Base-by-base conservation (phyloP, 2,113 vertebrate species). In the Ctenomys sociabilis region DNA sequence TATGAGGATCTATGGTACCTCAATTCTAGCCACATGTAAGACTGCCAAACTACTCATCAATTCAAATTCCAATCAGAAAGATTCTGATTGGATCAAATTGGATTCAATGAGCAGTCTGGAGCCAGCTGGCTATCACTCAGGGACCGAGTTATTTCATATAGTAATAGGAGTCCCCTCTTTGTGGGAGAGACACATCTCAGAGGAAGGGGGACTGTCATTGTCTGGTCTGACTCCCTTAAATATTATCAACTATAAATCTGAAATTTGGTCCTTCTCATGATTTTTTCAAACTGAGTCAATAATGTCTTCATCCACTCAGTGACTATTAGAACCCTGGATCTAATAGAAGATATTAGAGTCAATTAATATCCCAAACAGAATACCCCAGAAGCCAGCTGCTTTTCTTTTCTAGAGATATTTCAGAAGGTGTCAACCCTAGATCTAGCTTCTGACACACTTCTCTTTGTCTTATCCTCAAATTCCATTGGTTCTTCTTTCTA, bases 281-380 rank as follows among this genome's bases (percentile, higher is more conserved):
- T 82, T 84, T 82, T 84, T 92, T 88, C 14, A 91, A 43, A 94
- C 52, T 63, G 57, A 88, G 12, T 75, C n/a, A 89, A 24, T 80
- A 89, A 84, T 32, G 32, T 40, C 19, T 78, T 72, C 45, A n/a
- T 81, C 5, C 1, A 49, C 28, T 84, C 30, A 64, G 3, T 85
- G 7, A 4, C 21, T 87, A 3, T 37, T 78, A 73, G 57, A 95
- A 95, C 57, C 35, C 16, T 93, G 17, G 22, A 49, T 49, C 49
- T 49, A 49, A 49, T 49, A 49, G 49, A 49, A 49, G 9, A 49
- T 49, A 49, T 49, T 49, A 49, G 49, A 49, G 49, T 49, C 49
- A 49, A 49, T 49, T 49, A 9, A 49, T 49, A 49, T 49, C 9
- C 49, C 12, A 1, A 11, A 11, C 49, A 49, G 49, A 49, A 49